A percentile compares a stretch with the other conserved stretches of the same genome.
These are phyloP conservation scores for Uria aalge DNA, from an alignment of 2,113 vertebrate genomes.

Conservation along the genomic window DNA sequence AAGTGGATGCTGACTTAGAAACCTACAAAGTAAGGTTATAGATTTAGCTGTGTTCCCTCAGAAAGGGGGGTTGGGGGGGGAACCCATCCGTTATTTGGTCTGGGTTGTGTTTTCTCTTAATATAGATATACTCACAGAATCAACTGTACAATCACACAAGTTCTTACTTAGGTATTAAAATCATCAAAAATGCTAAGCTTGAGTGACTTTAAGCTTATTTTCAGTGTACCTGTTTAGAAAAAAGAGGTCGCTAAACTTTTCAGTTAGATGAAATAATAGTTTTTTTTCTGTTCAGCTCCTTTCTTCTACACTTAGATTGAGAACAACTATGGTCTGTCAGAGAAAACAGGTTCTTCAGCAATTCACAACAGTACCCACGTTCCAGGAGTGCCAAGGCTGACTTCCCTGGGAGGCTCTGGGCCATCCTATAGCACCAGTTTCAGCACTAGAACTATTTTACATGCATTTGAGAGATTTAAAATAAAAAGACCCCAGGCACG, in stretches of 20 bases:
- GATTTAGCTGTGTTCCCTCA: neutral
- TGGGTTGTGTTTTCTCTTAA: neutral
- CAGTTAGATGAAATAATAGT: neutral
- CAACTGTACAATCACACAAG: neutral
- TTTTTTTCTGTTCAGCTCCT: neutral
- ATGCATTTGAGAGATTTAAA: neutral
- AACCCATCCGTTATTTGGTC: too few species aligned
- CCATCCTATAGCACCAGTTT: neutral
- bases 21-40: neutral
- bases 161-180: neutral
- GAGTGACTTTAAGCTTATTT: neutral
- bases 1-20: neutral
- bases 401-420: neutral
- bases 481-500: neutral
- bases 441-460: neutral
- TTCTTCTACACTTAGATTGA: neutral
- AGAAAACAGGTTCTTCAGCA: neutral
- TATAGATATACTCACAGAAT: neutral
- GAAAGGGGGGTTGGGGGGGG: neutral
- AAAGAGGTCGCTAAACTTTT: neutral
- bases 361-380: neutral
- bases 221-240: neutral
- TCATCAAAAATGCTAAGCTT: neutral
- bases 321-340: neutral
- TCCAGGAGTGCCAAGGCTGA: neutral